Percentiles rank a stretch among this genome's conserved stretches.
phyloP scores from a whole-genome alignment of 2,797 vertebrate species.

The Vespertilio murinus region DNA sequence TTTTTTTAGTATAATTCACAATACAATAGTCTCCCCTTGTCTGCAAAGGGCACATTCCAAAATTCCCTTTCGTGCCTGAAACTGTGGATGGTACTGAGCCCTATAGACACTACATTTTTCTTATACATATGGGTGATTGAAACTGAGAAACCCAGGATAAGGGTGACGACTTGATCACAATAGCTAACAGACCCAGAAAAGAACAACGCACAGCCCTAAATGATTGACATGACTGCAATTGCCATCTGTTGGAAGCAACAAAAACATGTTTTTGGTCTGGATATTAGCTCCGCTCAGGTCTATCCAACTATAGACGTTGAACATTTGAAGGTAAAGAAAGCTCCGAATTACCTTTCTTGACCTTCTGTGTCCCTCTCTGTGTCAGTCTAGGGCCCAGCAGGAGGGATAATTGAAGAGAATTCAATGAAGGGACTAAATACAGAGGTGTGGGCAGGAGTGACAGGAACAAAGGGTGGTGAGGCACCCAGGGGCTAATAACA shows the following conservation, averaged over 20 bases:
- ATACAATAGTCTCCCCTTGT: background rate
- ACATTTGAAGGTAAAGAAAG: background rate
- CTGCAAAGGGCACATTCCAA: background rate
- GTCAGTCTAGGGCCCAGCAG: background rate
- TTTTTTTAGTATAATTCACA: background rate
- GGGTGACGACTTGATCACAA: background rate
- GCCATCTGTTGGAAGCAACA: slow-evolving; percentile 53
- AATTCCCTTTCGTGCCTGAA: background rate
- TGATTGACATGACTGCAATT: background rate
- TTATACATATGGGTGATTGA: background rate
- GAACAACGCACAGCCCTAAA: background rate
- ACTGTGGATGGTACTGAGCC: background rate
- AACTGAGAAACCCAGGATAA: background rate
- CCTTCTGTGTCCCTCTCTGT: background rate
- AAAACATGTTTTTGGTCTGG: background rate
- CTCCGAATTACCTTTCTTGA: background rate
- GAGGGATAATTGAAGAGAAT: background rate
- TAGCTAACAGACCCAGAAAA: background rate
- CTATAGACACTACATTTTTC: background rate
- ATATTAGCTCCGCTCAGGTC: background rate
- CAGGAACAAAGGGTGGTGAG: background rate
- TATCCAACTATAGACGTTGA: background rate
- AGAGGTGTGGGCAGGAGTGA: background rate
- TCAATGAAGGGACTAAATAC: background rate
- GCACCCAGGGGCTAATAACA: background rate